Conservation (phyloP, 2,113 vertebrate genomes). For the Scomber colias region DNA sequence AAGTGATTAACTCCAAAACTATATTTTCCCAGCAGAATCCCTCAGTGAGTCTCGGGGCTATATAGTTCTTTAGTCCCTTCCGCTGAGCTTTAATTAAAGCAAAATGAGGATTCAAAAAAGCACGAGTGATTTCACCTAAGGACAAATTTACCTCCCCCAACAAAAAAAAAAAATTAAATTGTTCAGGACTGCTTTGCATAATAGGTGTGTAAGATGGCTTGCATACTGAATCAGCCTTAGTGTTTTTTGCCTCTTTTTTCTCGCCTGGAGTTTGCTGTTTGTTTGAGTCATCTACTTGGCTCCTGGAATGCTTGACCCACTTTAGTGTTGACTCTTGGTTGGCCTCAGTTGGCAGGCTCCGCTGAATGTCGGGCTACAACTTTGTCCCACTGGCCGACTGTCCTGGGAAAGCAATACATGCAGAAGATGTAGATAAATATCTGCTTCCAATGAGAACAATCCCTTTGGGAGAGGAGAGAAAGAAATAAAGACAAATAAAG, state of each 20-base stretch:
- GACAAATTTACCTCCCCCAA: conserved; percentile 7
- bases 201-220: conserved; percentile 5
- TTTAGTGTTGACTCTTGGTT: conserved; percentile 37
- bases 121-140: neutral
- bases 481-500: neutral
- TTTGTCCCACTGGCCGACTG: conserved; percentile 22
- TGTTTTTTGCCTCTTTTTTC: neutral
- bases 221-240: neutral
- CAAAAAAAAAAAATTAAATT: conserved; percentile 1
- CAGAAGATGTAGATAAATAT: neutral
- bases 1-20: conserved; percentile 37
- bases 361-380: conserved; percentile 14
- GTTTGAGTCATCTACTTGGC: conserved; percentile 22
- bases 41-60: neutral
- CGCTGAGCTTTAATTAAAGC: conserved; percentile 56
- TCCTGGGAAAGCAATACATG: neutral
- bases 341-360: conserved; percentile 20
- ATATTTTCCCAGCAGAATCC: conserved; percentile 17
- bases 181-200: neutral
- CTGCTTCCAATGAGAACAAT: neutral
- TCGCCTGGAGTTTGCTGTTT: neutral
- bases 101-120: conserved; percentile 35
- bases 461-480: neutral
- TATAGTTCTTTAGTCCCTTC: conserved; percentile 17
- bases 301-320: conserved; percentile 52